Base-by-base conservation (phyloP, 2,888 invertebrate species). In the Heliconius erato region DNA sequence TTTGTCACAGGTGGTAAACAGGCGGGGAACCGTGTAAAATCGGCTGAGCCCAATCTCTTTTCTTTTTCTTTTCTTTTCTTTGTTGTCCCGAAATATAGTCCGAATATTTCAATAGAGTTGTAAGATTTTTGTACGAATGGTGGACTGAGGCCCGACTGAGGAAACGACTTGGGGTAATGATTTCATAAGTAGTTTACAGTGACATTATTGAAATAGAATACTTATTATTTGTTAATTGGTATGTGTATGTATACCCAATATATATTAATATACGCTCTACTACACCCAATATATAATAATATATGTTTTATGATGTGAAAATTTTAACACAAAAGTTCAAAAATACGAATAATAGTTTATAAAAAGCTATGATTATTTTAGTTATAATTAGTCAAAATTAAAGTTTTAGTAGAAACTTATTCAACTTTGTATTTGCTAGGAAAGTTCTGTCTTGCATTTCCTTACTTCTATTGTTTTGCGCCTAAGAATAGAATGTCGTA, bases 1-100 rank as follows among this genome's bases (percentile, higher is more conserved):
- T 80, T 83, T 84, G 79, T 84, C 79, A 72, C 79, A 59, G 72
- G 82, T 83, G 81, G 83, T 80, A 80, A 80, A 84, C 76, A 76
- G 78, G 65, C 79, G 59, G 35, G 44, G 65, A 79, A 16, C 54
- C 68, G 44, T 78, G 54, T 81, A 77, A 49, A 82, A 83, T 79
- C 16, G 79, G 40, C 65, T 79, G 35, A 65, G n/a, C 54, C 80
- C 65, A 78, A 81, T 84, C 40, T 79, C 78, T 28, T 28, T 28
- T 28, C 28, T 28, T 28, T 28, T 28, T 28, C 28, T 28, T 28
- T 28, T 28, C 72, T 78, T 69, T 72, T 80, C n/a, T n/a, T n/a
- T n/a, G n/a, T 80, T 79, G 74, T 80, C 72, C 67, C 49, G 74
- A 74, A 78, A 63, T 40, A 26, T 28, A 3, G 71, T 14, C 49